Percentiles rank a stretch among this genome's conserved stretches.
Evolutionary conservation across 2,113 vertebrate genomes (phyloP).

Genomic region (Daubentonia madagascariensis): DNA sequence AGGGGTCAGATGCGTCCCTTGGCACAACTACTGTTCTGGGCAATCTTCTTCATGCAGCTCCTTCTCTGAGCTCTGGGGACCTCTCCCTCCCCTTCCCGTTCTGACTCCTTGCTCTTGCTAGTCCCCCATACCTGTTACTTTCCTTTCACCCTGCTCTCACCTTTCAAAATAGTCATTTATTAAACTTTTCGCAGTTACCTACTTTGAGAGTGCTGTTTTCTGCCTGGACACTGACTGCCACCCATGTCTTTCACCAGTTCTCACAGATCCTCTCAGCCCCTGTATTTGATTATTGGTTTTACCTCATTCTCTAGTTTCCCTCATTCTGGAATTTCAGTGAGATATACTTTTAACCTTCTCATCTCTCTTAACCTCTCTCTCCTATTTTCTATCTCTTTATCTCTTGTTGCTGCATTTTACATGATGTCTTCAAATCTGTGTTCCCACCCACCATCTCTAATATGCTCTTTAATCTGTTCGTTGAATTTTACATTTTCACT

Average conservation of each 20-base stretch:
- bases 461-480: not conserved
- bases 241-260: not conserved
- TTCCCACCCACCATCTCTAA: not conserved
- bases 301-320: conserved; percentile 16
- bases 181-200: not conserved
- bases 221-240: not conserved
- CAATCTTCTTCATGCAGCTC: no score
- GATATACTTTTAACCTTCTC: not conserved
- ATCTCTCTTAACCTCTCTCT: not conserved
- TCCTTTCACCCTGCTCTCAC: not conserved
- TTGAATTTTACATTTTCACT: conserved; percentile 26
- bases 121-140: not conserved
- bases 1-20: not conserved
- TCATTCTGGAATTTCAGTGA: not conserved
- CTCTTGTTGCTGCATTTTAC: not conserved
- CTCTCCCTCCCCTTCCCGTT: not conserved
- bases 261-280: not conserved
- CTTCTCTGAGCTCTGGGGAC: not conserved
- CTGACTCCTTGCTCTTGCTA: not conserved
- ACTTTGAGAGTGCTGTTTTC: not conserved
- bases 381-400: not conserved
- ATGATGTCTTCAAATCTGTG: not conserved
- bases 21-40: not conserved
- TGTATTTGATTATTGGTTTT: not conserved
- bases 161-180: not conserved